Conservation (phyloP, 1,140 invertebrate species). For the Drosophila suzukii region DNA sequence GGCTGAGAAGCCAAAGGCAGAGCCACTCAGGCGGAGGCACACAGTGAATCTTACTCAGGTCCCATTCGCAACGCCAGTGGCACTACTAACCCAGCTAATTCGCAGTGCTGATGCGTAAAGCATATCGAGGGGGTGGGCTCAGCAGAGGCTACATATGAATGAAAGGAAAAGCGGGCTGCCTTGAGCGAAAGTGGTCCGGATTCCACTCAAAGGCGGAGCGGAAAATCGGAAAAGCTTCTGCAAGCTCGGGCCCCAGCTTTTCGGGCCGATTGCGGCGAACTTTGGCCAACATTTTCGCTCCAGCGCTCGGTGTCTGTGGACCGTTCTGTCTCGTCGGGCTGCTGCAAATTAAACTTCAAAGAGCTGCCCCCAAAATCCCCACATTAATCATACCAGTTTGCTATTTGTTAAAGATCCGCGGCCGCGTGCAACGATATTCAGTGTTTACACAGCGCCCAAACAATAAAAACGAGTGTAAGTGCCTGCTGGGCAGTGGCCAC, state of each 20-base stretch:
- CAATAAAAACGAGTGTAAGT: constrained; percentile 56
- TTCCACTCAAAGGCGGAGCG: constrained; percentile 20
- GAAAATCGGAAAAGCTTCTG: constrained; percentile 42
- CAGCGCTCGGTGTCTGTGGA: constrained; percentile 59
- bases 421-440: constrained; percentile 16
- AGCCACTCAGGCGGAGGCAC: constrained; percentile 40
- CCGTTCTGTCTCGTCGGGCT: constrained; percentile 35
- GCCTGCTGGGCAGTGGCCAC: constrained; percentile 5
- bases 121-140: neutral
- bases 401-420: constrained; percentile 33
- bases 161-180: constrained; percentile 48
- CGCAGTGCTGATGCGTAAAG: constrained; percentile 59
- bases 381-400: constrained; percentile 51
- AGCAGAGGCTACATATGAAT: constrained; percentile 42
- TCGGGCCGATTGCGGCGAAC: constrained; percentile 22
- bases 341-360: constrained; percentile 46
- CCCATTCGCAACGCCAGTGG: constrained; percentile 3
- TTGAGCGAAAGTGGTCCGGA: constrained; percentile 22
- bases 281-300: constrained; percentile 68
- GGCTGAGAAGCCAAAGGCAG: constrained; percentile 5
- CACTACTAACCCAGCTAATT: constrained; percentile 65
- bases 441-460: constrained; percentile 55
- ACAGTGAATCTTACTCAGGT: constrained; percentile 38
- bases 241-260: constrained; percentile 53
- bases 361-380: constrained; percentile 16